Base-by-base conservation (phyloP, 2,113 vertebrate genomes). In the Plotosus lineatus region DNA sequence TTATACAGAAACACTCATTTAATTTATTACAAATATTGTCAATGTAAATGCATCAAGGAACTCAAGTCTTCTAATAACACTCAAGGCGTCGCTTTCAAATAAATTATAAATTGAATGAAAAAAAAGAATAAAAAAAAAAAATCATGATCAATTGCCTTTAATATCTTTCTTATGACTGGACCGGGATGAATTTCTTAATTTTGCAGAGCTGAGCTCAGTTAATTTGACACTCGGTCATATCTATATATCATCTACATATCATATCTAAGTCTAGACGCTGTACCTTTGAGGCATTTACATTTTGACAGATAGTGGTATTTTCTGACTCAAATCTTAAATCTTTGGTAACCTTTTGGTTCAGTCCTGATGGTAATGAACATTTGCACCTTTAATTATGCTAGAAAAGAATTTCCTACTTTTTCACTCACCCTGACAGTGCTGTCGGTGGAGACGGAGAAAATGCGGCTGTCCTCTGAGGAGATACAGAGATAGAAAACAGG, bases 361-460 rank as follows among this genome's bases (percentile, higher is more conserved):
- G 15, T 68, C 40, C 17, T 17, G 5, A 48, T 46, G 3, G 15
- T 6, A 71, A 28, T 19, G 31, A 46, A 69, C 23, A 46, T 46
- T 46, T 17, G 42, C n/a, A 28, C 3, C 26, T 71, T 7, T 0
- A 44, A 19, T 23, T 58, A 15, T 75, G 51, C 48, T 40, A 48
- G 48, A 48, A 71, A n/a, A 71, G 26, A 48, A 71, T 28, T 26
- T 69, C 38, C 12, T 11, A 71, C 69, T 69, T 17, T 48, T 58
- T 69, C n/a, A 74, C 66, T 87, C 77, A 94, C 92, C 83, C 94
- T 94, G 14, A 88, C 72, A 1, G 87, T 91, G 88, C 75, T 90
- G 89, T 95, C 90, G 0, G 55, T 69, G 14, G 92, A 94, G 51
- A 90, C 40, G 14, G 91, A 94, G 85, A 94, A 90, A 77, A 95